A percentile compares a stretch with the other conserved stretches of the same genome.
Conservation (phyloP, 2,888 invertebrate species). For the Heteropelma amictum region DNA sequence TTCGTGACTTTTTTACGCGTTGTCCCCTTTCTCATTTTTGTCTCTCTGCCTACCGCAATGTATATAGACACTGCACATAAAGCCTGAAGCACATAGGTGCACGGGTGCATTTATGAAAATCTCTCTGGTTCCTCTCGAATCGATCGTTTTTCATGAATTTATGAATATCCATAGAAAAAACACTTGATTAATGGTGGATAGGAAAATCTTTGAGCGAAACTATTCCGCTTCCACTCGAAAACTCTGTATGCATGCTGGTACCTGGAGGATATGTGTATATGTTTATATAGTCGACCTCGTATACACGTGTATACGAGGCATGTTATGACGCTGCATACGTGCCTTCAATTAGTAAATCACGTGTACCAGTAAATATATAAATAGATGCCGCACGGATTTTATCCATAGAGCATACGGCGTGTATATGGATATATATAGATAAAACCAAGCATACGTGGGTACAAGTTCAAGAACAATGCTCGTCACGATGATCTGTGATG, state of each 20-base stretch:
- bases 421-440: too few species aligned
- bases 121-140: too few species aligned
- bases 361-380: background rate
- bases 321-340: background rate
- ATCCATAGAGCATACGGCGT: background rate
- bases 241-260: too few species aligned
- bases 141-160: too few species aligned
- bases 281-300: background rate
- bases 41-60: background rate
- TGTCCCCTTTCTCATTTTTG: slow-evolving; percentile 58
- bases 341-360: background rate
- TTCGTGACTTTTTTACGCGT: slow-evolving; percentile 63
- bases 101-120: too few species aligned
- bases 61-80: too few species aligned
- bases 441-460: slow-evolving; percentile 59
- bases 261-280: background rate
- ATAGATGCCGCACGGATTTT: background rate
- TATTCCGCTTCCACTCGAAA: background rate
- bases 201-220: background rate
- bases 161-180: too few species aligned
- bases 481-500: slow-evolving; percentile 73
- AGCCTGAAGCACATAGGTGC: too few species aligned
- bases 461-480: slow-evolving; percentile 76
- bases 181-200: too few species aligned
- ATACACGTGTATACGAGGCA: background rate